These are phyloP conservation scores for Amia ocellicauda DNA, from an alignment of 2,113 vertebrate species.

Conservation along the genomic window DNA sequence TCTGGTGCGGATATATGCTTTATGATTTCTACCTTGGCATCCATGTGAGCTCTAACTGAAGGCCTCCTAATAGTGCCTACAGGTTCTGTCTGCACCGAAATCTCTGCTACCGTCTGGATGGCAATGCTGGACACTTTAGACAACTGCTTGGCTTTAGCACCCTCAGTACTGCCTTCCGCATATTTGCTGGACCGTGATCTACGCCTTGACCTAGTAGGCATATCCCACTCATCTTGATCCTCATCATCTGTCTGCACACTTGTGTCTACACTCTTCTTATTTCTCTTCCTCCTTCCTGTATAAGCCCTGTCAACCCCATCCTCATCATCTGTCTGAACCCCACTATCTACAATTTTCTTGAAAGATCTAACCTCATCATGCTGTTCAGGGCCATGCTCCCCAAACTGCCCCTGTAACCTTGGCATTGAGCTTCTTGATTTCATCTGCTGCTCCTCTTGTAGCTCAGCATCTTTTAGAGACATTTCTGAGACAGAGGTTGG, in stretches of 20 bases:
- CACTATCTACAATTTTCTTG: slow-evolving; percentile 87
- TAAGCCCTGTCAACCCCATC: slow-evolving; percentile 81
- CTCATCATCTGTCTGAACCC: slow-evolving; percentile 96
- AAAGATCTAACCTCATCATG: slow-evolving; percentile 61
- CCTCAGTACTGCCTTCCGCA: slow-evolving; percentile 56
- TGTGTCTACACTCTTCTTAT: slow-evolving; percentile 84
- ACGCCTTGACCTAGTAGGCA: slow-evolving; percentile 78
- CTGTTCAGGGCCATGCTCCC: slow-evolving; percentile 61
- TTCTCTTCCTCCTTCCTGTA: slow-evolving; percentile 75
- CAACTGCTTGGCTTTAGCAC: slow-evolving; percentile 71
- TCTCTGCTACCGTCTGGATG: slow-evolving; percentile 95
- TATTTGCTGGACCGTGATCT: slow-evolving; percentile 81
- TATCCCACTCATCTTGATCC: slow-evolving; percentile 95
- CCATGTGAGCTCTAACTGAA: slow-evolving; percentile 77
- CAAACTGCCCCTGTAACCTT: slow-evolving; percentile 66
- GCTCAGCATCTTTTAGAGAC: slow-evolving; percentile 70
- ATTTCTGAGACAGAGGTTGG: slow-evolving; percentile 75
- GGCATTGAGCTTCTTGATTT: slow-evolving; percentile 74
- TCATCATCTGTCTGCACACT: slow-evolving; percentile 94
- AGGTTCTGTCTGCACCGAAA: slow-evolving; percentile 95
- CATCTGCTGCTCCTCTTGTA: slow-evolving; percentile 69
- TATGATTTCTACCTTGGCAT: slow-evolving; percentile 91
- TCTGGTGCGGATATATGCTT: slow-evolving; percentile 94
- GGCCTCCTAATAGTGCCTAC: slow-evolving; percentile 84
- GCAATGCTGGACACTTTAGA: slow-evolving; percentile 92